Evolutionary conservation across 2,797 vertebrate genomes (phyloP), one percentile per base, ranked within the genome.

Genomic region (Loriculus beryllinus): DNA sequence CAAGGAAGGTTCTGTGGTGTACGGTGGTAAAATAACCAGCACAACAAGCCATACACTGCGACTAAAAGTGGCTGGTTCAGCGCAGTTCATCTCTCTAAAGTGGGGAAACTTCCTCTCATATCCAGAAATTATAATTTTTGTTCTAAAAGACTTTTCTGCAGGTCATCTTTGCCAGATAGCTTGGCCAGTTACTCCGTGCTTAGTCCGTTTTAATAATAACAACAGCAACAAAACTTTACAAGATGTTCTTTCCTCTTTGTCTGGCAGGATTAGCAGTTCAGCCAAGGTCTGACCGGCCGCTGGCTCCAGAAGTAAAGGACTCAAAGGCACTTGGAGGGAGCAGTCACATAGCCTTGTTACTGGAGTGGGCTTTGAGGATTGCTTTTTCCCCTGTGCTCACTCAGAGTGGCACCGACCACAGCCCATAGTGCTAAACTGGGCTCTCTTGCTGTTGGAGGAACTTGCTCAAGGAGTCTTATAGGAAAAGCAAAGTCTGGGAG

Each of bases 231-330:
- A 95, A 96, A 96, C 94, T 96, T 96, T 95, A 95, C 88, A 95
- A 95, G 94, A 96, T 96, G 95, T 95, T 95, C 95, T 96, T 96
- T 96, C 91, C 74, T 96, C 87, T 95, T 93, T 95, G 96, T 96
- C 93, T 96, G 91, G 69, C 81, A 96, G 92, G 92, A 94, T 96
- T 91, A 96, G 37, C 80, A 87, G 95, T 94, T 96, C 91, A 89
- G 94, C 92, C 94, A 96, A 96, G 94, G 93, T 93, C 96, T 96
- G 95, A 63, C 88, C 2, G 79, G 91, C 69, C 74, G 19, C 90
- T 94, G 91, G 85, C 91, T 92, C 80, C 72, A 69, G 62, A 72
- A 82, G 52, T 1, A 9, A 71, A 78, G 86, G 79, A 45, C 84
- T 78, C 14, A 13, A 83, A 86, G 60, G 57, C 76, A 59, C 62